Conservation (phyloP, 2,113 vertebrate species). For the Orthochromis indermauri region DNA sequence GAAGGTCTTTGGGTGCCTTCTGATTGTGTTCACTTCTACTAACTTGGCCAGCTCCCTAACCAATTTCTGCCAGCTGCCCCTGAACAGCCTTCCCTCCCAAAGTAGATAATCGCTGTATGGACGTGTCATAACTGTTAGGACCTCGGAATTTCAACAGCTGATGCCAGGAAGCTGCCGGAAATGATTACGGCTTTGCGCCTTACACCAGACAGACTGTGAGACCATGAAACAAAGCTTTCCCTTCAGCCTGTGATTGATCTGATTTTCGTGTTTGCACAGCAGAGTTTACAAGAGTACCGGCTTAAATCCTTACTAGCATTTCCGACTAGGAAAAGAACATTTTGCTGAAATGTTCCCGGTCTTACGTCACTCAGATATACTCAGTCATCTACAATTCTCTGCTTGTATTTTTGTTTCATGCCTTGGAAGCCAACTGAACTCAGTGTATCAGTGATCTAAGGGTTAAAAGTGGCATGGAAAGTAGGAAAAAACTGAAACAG, state of each 20-base stretch:
- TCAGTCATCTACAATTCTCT: background rate
- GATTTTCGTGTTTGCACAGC: conserved; percentile 26
- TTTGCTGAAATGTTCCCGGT: background rate
- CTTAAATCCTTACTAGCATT: conserved; percentile 1
- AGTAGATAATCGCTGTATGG: background rate
- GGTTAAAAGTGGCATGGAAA: background rate
- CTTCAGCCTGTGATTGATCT: conserved; percentile 18
- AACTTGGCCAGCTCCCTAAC: background rate
- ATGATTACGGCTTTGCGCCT: conserved; percentile 31
- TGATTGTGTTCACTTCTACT: background rate
- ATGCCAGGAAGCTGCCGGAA: conserved; percentile 31
- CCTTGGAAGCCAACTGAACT: background rate
- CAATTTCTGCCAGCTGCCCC: background rate
- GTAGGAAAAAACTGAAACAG: background rate
- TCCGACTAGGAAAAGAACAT: background rate
- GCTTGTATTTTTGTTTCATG: background rate
- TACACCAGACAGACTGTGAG: conserved; percentile 17
- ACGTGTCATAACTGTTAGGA: conserved; percentile 2
- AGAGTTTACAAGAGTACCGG: background rate
- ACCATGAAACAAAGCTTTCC: conserved; percentile 18
- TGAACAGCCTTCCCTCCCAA: background rate
- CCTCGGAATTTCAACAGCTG: background rate
- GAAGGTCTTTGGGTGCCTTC: background rate
- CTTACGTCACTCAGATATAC: background rate
- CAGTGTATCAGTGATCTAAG: background rate